Evolutionary conservation across 1,140 invertebrate species (phyloP), one percentile per base, ranked within the genome.

Genomic region (Drosophila saltans): DNA sequence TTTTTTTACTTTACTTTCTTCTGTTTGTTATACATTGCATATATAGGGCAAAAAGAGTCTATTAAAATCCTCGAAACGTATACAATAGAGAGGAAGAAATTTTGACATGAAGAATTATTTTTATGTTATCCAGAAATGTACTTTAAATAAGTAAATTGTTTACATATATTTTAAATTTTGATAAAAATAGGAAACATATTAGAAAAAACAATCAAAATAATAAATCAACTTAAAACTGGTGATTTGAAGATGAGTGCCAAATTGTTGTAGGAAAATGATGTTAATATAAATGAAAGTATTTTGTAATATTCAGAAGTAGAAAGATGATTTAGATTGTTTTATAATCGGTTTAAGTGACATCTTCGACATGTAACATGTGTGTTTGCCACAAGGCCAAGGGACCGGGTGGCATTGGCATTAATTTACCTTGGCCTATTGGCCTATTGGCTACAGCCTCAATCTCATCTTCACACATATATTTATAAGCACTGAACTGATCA

Each of bases 401-500:
- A 2, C 82, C 81, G 1, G 66, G n/a, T 3, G 81, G 82, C 26
- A 78, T 40, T 1, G 39, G 8, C 2, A 28, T 60, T 0, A 85
- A 58, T 24, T 40, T 57, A n/a, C 28, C 69, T 5, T n/a, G n/a
- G n/a, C n/a, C n/a, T n/a, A n/a, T n/a, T n/a, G 28, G 39, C 1
- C 10, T 7, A 3, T 24, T 11, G 1, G 9, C 7, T 7, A 16
- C 9, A 9, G 11, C 16, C 7, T 28, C 11, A 3, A 24, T 11
- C 16, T 70, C 77, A 64, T 84, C 77, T 5, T 70, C 73, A 48
- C 69, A 78, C n/a, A 55, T 11, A 39, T 66, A 64, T 63, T 85
- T 84, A 28, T 70, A 43, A 4, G 10, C n/a, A 58, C 81, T 84
- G 2, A 80, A 74, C 1, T 78, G 30, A 10, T 11, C 66, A n/a